A percentile compares a stretch with the other conserved stretches of the same genome.
Evolutionary conservation across 92 coral and sea anemone species (phyloP).

Genomic region (Paragorgia papillata): DNA sequence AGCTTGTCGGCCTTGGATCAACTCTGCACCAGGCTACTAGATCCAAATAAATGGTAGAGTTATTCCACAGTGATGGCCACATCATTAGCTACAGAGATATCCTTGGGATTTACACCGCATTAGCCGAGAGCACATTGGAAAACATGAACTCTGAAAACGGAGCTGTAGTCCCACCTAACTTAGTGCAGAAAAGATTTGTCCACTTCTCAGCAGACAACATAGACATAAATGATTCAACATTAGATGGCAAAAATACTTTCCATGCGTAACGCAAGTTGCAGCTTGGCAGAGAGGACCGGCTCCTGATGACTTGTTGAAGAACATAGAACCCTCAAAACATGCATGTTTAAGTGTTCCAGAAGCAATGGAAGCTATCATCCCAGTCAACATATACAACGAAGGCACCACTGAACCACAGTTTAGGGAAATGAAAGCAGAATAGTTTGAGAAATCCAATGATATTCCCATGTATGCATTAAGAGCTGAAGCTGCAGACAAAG

Average conservation of each 20-base stretch:
- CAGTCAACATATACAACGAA: too few relatives aligned
- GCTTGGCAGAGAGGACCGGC: conserved; percentile 58
- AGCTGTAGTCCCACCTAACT: conserved; percentile 52
- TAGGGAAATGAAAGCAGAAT: too few relatives aligned
- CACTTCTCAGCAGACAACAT: too few relatives aligned
- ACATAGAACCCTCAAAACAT: conserved; percentile 37
- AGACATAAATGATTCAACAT: conserved; percentile 55
- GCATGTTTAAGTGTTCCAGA: conserved; percentile 40
- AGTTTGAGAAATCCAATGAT: too few relatives aligned
- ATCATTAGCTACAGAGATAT: conserved; percentile 55
- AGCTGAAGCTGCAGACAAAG: too few relatives aligned
- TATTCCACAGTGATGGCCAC: conserved; percentile 56
- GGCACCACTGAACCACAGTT: too few relatives aligned
- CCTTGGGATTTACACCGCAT: conserved; percentile 49
- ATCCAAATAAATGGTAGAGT: conserved; percentile 54
- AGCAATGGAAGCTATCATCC: too few relatives aligned
- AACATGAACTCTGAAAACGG: conserved; percentile 43
- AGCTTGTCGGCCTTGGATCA: conserved; percentile 63
- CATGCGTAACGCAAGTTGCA: conserved; percentile 63
- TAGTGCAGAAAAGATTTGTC: conserved; percentile 18
- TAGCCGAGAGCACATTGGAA: conserved; percentile 47
- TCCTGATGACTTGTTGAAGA: conserved; percentile 11
- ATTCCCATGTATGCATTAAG: too few relatives aligned
- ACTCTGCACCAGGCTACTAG: conserved; percentile 62
- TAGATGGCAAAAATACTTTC: conserved; percentile 64